Evolutionary conservation across 2,888 invertebrate genomes (phyloP).

Genomic region (Spodoptera picta): DNA sequence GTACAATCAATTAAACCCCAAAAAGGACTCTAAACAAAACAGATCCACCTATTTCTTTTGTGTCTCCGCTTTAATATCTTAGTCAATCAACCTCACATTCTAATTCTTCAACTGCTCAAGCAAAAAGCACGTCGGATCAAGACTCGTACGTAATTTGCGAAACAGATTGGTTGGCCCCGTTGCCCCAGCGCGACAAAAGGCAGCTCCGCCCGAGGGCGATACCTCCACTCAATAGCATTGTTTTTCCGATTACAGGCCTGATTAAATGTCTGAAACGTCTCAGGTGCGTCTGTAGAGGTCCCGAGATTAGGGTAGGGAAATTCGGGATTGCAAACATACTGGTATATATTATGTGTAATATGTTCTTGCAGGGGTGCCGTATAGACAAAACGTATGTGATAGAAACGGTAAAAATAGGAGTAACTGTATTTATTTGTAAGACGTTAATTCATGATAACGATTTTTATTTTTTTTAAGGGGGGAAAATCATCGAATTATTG

Average conservation of each 20-base stretch:
- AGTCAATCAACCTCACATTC: slow-evolving; percentile 51
- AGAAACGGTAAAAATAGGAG: slow-evolving; percentile 8
- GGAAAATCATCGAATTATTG: too few species aligned
- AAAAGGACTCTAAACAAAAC: slow-evolving; percentile 23
- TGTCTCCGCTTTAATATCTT: slow-evolving; percentile 35
- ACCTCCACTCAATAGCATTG: slow-evolving; percentile 76
- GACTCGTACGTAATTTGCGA: slow-evolving; percentile 57
- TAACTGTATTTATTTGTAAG: too few species aligned
- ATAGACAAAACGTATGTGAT: slow-evolving; percentile 2
- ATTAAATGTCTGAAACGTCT: slow-evolving; percentile 75
- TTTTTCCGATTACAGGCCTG: slow-evolving; percentile 84
- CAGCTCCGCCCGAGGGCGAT: slow-evolving; percentile 57
- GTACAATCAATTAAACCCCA: slow-evolving; percentile 23
- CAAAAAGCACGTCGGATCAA: slow-evolving; percentile 55
- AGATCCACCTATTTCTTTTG: slow-evolving; percentile 36
- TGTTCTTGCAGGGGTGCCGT: slow-evolving; percentile 1
- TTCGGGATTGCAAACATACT: slow-evolving; percentile 25
- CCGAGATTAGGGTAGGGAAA: slow-evolving; percentile 31
- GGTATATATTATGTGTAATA: slow-evolving; percentile 24
- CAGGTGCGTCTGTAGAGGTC: slow-evolving; percentile 55
- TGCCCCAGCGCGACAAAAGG: slow-evolving; percentile 53
- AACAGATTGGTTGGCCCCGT: slow-evolving; percentile 58
- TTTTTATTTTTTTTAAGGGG: too few species aligned
- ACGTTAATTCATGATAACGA: too few species aligned
- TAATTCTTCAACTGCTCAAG: slow-evolving; percentile 49